Evolutionary conservation across 2,113 vertebrate species (phyloP).

Genomic region (Indri indri): DNA sequence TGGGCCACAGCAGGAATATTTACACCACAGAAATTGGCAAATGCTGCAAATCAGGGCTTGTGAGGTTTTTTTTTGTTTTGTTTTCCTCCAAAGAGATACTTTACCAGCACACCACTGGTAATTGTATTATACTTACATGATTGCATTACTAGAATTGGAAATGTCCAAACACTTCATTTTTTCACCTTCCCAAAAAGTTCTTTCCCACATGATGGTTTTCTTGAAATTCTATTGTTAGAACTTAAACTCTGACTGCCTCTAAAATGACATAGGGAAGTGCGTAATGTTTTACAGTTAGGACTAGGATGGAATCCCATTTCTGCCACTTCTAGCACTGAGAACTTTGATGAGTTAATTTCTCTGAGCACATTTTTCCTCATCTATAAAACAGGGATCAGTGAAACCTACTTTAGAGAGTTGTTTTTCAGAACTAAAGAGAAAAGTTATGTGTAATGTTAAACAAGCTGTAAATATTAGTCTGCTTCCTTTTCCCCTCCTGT

Average conservation of each 20-base stretch:
- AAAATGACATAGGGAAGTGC: not conserved
- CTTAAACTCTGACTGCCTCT: not conserved
- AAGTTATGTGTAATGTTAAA: not conserved
- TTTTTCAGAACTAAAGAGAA: not conserved
- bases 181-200: not conserved
- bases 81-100: not conserved
- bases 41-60: not conserved
- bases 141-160: conserved; percentile 27
- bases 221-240: not conserved
- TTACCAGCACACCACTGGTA: not conserved
- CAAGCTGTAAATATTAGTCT: not conserved
- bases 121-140: not conserved
- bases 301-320: not conserved
- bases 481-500: not conserved
- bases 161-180: not conserved
- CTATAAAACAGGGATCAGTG: not conserved
- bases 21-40: not conserved
- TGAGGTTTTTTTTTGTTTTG: not conserved
- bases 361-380: not conserved
- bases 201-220: not conserved
- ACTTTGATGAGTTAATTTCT: not conserved
- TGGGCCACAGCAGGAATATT: not conserved
- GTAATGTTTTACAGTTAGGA: not conserved
- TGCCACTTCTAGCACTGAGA: not conserved
- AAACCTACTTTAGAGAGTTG: not conserved